A percentile compares a stretch with the other conserved stretches of the same genome.
phyloP scores from a whole-genome alignment of 2,797 vertebrate species.

The Alectoris magna region DNA sequence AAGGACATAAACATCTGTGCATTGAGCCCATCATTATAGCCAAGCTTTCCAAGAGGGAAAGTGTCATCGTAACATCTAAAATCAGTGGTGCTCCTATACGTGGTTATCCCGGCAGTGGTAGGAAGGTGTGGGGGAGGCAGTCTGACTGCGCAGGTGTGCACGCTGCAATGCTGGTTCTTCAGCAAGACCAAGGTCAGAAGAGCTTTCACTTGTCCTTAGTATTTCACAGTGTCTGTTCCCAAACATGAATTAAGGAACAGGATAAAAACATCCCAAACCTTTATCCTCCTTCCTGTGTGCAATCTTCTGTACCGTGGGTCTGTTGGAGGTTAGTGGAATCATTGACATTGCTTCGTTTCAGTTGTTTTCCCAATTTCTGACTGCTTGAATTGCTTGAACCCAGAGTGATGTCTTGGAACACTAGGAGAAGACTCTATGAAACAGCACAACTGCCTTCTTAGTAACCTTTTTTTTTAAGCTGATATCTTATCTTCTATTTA shows the following conservation, averaged over 20 bases:
- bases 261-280: neutral
- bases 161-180: neutral
- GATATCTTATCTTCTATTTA: constrained; percentile 74
- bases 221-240: constrained; percentile 32
- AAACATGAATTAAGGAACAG: neutral
- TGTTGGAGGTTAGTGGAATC: constrained; percentile 39
- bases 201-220: neutral
- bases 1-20: neutral
- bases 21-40: neutral
- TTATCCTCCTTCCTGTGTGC: neutral
- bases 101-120: neutral
- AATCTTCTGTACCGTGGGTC: neutral
- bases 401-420: constrained; percentile 59
- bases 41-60: neutral
- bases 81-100: neutral
- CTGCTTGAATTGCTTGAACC: constrained; percentile 57
- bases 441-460: constrained; percentile 86
- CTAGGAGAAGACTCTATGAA: constrained; percentile 71
- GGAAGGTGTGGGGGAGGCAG: neutral
- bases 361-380: constrained; percentile 51
- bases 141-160: neutral
- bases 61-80: neutral
- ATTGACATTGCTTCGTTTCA: constrained; percentile 30
- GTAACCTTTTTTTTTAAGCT: constrained; percentile 67
- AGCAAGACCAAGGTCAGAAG: neutral